Conservation (phyloP, 2,797 vertebrate genomes). For the Myoxocephalus aenaeus region DNA sequence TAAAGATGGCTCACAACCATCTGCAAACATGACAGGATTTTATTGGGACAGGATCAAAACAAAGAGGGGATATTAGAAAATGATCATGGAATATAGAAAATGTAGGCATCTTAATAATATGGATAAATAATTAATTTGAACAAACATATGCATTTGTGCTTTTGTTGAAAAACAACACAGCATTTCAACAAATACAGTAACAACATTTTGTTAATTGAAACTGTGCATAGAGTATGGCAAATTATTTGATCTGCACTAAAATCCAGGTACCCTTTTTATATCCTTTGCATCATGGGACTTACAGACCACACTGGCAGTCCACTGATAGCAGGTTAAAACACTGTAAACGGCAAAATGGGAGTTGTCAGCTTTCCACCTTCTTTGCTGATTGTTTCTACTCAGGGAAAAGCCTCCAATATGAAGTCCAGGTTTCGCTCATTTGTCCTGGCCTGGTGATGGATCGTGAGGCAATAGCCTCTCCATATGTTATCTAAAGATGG, state of each 20-base stretch:
- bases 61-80: conserved; percentile 9
- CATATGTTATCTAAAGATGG: conserved; percentile 81
- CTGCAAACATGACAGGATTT: conserved; percentile 53
- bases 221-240: background rate
- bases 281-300: conserved; percentile 28
- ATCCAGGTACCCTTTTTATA: background rate
- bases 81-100: conserved; percentile 25
- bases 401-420: conserved; percentile 61
- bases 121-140: conserved; percentile 14
- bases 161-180: background rate
- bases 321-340: conserved; percentile 48
- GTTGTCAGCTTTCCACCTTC: conserved; percentile 35
- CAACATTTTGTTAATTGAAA: background rate
- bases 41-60: conserved; percentile 27
- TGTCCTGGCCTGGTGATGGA: conserved; percentile 76
- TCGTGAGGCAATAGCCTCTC: conserved; percentile 70
- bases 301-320: conserved; percentile 3
- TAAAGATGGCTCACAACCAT: conserved; percentile 49
- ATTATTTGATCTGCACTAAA: background rate
- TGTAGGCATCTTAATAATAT: background rate
- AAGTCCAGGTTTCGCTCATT: conserved; percentile 79
- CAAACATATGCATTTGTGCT: conserved; percentile 20
- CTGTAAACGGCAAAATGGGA: conserved; percentile 48
- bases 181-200: conserved; percentile 1
- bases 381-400: conserved; percentile 59